Base-by-base conservation (phyloP, 2,888 invertebrate genomes). In the Tachina lurida region DNA sequence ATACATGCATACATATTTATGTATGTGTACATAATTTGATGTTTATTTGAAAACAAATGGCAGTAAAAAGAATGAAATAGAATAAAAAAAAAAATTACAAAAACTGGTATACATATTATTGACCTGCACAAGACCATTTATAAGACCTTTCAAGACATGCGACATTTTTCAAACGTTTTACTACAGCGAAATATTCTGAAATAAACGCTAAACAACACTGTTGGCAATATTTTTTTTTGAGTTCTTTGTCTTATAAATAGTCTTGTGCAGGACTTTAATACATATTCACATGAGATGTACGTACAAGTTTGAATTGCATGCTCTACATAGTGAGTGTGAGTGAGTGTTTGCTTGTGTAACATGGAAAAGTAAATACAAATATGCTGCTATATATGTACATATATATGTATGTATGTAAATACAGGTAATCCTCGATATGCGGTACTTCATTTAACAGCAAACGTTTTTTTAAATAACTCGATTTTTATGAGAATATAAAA, bases 11-110 rank as follows among this genome's bases (percentile, higher is more conserved):
- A 7, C 31, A 31, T 7, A 7, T 31, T 1, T 31, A 7, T 31
- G 7, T 31, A 31, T 63, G 45, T 60, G 62, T 13, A 63, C 54
- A 70, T 70, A 75, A 70, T 63, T 82, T 82, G 70, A 41, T 76
- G 45, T 82, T 76, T 82, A 76, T 82, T 81, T 70, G 22, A 75
- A 74, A 81, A 82, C 65, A 82, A 71, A 82, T 76, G 76, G 17
- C 70, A 82, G 76, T 78, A 52, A 62, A 47, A 79, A 63, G n/a
- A 58, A 22, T 54, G 60, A 52, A 70, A 68, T 56, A 56, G 31
- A 10, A 41, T 56, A 56, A 58, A 4, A 60, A 60, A 60, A 60
- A 58, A 12, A 17, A 13, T 41, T 10, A 58, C 60, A 62, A 63
- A 70, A 76, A 63, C 70, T 70, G 56, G 31, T 31, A 31, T 31